Evolutionary conservation across 1,140 invertebrate genomes (phyloP).

Genomic region (Zaprionus ornatus): DNA sequence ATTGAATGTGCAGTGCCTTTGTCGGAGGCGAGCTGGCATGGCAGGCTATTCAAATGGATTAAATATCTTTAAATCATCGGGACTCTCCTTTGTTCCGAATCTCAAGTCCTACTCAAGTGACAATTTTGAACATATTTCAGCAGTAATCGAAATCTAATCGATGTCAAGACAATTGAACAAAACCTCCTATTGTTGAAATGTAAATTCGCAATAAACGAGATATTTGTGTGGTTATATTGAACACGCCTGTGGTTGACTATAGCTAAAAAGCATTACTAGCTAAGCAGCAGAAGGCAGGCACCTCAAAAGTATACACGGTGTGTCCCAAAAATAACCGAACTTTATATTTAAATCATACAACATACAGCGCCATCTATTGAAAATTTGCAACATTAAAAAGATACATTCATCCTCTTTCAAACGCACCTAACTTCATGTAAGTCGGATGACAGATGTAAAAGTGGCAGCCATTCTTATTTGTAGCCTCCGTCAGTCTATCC

Average conservation of each 20-base stretch:
- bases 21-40: background rate
- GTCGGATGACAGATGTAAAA: too few relatives aligned
- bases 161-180: background rate
- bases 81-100: background rate
- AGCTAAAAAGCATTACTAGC: background rate
- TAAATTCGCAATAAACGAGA: background rate
- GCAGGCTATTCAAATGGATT: conserved; percentile 33
- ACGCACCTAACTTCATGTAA: too few relatives aligned
- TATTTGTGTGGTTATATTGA: background rate
- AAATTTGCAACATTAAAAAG: too few relatives aligned
- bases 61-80: conserved; percentile 12
- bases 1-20: conserved; percentile 39
- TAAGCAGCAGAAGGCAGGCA: too few relatives aligned
- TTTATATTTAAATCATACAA: too few relatives aligned
- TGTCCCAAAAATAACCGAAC: too few relatives aligned
- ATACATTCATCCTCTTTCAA: too few relatives aligned
- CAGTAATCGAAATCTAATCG: background rate
- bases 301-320: too few relatives aligned
- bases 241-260: background rate
- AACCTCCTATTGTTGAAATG: background rate
- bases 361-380: too few relatives aligned
- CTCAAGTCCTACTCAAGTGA: conserved; percentile 4
- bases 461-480: too few relatives aligned
- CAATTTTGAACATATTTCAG: conserved; percentile 5
- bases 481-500: too few relatives aligned